Base-by-base conservation (phyloP, 1,140 invertebrate genomes). In the Bathynomus jamesi region DNA sequence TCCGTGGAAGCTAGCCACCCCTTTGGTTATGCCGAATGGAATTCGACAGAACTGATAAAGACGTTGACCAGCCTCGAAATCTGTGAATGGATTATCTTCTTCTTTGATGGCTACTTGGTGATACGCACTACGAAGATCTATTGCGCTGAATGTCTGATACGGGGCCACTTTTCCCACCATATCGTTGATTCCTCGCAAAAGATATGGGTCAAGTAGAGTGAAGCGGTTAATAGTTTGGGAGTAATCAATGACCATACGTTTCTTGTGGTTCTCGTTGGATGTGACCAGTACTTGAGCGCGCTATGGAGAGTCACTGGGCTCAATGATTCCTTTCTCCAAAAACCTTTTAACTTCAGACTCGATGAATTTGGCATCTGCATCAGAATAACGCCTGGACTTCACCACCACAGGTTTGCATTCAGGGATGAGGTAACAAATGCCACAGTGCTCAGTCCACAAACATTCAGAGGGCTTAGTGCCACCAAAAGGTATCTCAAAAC, bases 281-380 rank as follows among this genome's bases (percentile, higher is more conserved):
- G n/a, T n/a, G 7, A 40, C 32, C 7, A 8, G 32, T 17, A 40
- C 32, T 40, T 40, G 32, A 8, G 32, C 32, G 7, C 32, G 7
- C 32, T 17, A 40, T 8, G 32, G 32, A 7, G 32, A 40, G 17
- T 40, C 32, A 40, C 32, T 40, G 7, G 7, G 7, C 64, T 67
- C 65, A 60, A 67, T 67, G 7, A 67, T 67, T 10, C 65, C 65
- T 46, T 28, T 28, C 64, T 67, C 64, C 65, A 67, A 61, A 7
- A 67, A 61, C n/a, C 64, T 32, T 46, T 28, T 67, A 8, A 67
- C 24, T 67, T 67, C 65, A 32, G 7, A 7, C 21, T 67, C 21
- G 11, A 27, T 67, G 21, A 67, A 67, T 25, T 21, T 11, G 8
- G 61, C n/a, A 25, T 67, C 64, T 21, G 7, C 29, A 8, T 60